Evolutionary conservation across 2,113 vertebrate species (phyloP), one percentile per base, ranked within the genome.

Genomic region (Salvelinus namaycush): DNA sequence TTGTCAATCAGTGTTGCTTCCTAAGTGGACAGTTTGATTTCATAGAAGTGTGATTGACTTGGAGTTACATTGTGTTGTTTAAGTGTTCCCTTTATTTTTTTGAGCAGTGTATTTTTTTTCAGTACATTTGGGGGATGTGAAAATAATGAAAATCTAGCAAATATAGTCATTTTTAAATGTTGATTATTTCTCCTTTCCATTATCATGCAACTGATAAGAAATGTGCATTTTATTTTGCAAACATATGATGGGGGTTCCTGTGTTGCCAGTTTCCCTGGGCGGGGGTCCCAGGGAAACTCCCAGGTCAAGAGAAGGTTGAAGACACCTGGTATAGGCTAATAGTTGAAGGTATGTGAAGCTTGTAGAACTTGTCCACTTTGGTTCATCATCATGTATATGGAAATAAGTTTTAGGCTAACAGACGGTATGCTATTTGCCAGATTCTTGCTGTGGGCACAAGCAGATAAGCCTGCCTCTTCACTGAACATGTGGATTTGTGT

Each of bases 401-500:
- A 39, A 20, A 7, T 20, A 39, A 20, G 5, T n/a, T 5, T 34
- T 26, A 34, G 18, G 49, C 14, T 34, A 39, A 72, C 72, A 79
- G 9, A 69, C 49, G 64, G 65, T 11, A 24, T 14, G 57, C 64
- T 48, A 8, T 39, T 39, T 34, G 1, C 8, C 18, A 51, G 49
- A 74, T 73, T 12, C 4, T 57, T 78, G 27, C 76, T 73, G 4
- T 44, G 9, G 62, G 48, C 62, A 34, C 16, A 16, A 67, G 48
- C 9, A 48, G 29, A 62, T 6, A 57, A 22, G n/a, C 49, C 70
- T 62, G 3, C 60, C 29, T 73, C 64, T 66, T 57, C 34, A 20
- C 22, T 66, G 64, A 68, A 57, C 49, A 69, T 69, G 71, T 60
- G 71, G 22, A 57, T 12, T 57, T 31, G 7, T 31, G 27, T 20